Base-by-base conservation (phyloP, 2,113 vertebrate species). In the Eira barbara region DNA sequence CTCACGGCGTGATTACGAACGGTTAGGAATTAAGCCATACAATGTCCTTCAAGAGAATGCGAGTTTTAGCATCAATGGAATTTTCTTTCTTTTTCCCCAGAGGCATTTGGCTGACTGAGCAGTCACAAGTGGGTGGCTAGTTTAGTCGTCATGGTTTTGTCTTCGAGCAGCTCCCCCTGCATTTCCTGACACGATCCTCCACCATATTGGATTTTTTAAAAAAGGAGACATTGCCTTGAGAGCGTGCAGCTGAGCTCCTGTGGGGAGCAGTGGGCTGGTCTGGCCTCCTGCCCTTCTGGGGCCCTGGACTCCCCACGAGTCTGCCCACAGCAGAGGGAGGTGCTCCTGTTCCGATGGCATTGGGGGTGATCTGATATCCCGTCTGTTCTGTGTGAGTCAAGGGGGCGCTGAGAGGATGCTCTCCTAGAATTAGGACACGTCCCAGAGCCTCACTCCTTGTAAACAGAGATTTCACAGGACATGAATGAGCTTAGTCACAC, bases 181-280 rank as follows among this genome's bases (percentile, higher is more conserved):
- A 55, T 45, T 10, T 79, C 36, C 69, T 78, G 80, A 84, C 59
- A 78, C 3, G 17, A 78, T 76, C 27, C 1, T 21, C 52, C 15
- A 76, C 36, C 3, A 1, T 42, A 78, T 39, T 65, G 49, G 36
- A 63, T 82, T 57, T n/a, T n/a, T 47, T 13, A 20, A 49, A 71
- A 71, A 15, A 65, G 13, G 12, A 25, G 42, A 31, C 13, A 6
- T 31, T 39, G 39, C 27, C 42, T 71, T 25, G 47, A 45, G 10
- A 67, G 47, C 8, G 5, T 6, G 25, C 42, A 34, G 29, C 3
- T 9, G 10, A 0, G 13, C 12, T 6, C 21, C 34, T 0, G 0
- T 27, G 42, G 25, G 27, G 31, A n/a, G n/a, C 0, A 20, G 20
- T 18, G 8, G 7, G n/a, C 17, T 1, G 67, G 67, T 25, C 17